phyloP scores from a whole-genome alignment of 2,888 invertebrate genomes.

The Drosophila suboccidentalis region DNA sequence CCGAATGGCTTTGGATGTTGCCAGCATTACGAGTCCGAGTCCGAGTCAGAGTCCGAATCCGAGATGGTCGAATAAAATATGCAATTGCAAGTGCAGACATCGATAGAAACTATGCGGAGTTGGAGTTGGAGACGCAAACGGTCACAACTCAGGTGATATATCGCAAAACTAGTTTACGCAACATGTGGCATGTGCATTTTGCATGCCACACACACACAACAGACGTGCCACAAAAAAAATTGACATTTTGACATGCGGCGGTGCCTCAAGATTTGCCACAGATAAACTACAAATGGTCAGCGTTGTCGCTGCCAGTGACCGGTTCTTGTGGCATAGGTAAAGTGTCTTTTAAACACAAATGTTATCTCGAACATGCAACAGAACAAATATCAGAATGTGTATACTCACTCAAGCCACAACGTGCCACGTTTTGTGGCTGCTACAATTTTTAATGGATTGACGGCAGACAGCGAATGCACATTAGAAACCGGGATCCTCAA shows the following conservation, averaged over 20 bases:
- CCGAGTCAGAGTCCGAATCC: neutral
- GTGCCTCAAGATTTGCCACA: slow-evolving; percentile 74
- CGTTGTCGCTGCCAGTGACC: slow-evolving; percentile 21
- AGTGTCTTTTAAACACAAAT: slow-evolving; percentile 79
- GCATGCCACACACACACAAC: slow-evolving; percentile 68
- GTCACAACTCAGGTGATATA: slow-evolving; percentile 72
- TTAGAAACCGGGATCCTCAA: slow-evolving; percentile 57
- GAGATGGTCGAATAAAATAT: slow-evolving; percentile 51
- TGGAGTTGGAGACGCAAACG: slow-evolving; percentile 17
- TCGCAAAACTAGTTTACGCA: slow-evolving; percentile 80
- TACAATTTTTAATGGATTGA: slow-evolving; percentile 76
- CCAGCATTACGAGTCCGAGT: slow-evolving; percentile 9
- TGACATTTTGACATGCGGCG: slow-evolving; percentile 78
- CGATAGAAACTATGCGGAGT: slow-evolving; percentile 30
- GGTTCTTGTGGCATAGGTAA: slow-evolving; percentile 44
- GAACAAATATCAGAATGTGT: slow-evolving; percentile 35
- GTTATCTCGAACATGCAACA: slow-evolving; percentile 56
- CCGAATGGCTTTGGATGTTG: slow-evolving; percentile 44
- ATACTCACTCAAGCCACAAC: slow-evolving; percentile 36
- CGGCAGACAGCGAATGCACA: slow-evolving; percentile 76
- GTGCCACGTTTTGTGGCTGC: slow-evolving; percentile 69
- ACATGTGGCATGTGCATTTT: slow-evolving; percentile 77
- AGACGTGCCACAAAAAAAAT: slow-evolving; percentile 55
- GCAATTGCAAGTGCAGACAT: slow-evolving; percentile 71
- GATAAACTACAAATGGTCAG: slow-evolving; percentile 74